Evolutionary conservation across 1,140 invertebrate species (phyloP), one percentile per base, ranked within the genome.

Genomic region (Temnothorax nylanderi): DNA sequence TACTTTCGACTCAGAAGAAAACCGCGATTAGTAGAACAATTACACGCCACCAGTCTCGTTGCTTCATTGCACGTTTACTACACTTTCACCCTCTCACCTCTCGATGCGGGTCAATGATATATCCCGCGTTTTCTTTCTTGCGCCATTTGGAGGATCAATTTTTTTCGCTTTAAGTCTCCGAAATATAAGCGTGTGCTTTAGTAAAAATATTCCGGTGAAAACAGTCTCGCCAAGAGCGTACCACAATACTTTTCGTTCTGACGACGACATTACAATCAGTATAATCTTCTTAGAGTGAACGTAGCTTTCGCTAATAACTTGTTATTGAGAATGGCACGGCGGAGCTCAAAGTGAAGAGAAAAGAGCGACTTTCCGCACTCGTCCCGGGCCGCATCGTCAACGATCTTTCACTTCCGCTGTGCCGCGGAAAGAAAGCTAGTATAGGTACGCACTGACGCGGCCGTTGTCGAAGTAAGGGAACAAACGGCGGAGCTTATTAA

Each of bases 21-120:
- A 34, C 64, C 47, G 7, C 34, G 64, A 81, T 80, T 80, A 80
- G 41, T 54, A 71, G 64, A 56, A 81, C 62, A 81, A 81, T 81
- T 81, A 69, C 34, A 41, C 18, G 56, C 41, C 21, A n/a, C 2
- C 41, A 8, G 13, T 75, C 37, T 65, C 21, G 58, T 72, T 64
- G 13, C 71, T 87, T 64, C 49, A 82, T 88, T 69, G 86, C 72
- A 54, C 21, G 51, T 88, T 75, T 76, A 60, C 76, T 41, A 72
- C 80, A 85, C 87, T 89, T 89, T 89, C 87, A 89, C 64, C 88
- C 64, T 89, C 64, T 87, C 85, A 69, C 85, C 69, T 88, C 60
- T 81, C 54, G 69, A 56, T 67, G 51, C 62, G 64, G 32, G 51
- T 74, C 58, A 86, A 81, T 80, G 56, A 64, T 64, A 78, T 21